Base-by-base conservation (phyloP, 2,113 vertebrate species). In the Speoplatyrhinus poulsoni region DNA sequence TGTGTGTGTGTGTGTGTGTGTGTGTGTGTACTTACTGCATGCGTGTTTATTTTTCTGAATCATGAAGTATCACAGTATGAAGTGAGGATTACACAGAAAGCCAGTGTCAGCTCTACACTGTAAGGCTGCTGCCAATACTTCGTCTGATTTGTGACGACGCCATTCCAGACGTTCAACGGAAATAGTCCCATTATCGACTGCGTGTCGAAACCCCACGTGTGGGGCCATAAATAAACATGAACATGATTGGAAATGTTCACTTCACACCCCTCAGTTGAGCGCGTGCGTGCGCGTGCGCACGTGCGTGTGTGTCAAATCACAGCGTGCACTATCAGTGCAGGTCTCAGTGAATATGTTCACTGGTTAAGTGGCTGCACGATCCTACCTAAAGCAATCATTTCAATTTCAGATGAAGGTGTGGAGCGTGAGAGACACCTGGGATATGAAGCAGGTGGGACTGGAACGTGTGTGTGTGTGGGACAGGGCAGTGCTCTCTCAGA, bases 211-310 rank as follows among this genome's bases (percentile, higher is more conserved):
- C 46, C 36, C 36, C 36, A n/a, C 46, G 57, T 32, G 3, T 26
- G 54, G 61, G 64, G 50, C 54, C 66, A 75, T 80, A 26, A 76
- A 87, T 84, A 80, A 79, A 79, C 70, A 82, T 69, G 58, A 82
- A 65, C 3, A 50, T 41, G 69, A 61, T 72, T 66, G 41, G 58
- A 70, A 6, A 54, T 8, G 36, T 6, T 41, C 63, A 46, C 67
- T 8, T 54, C 32, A 63, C 61, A 57, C 82, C 32, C 69, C 61
- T 47, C 47, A 59, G 50, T 7, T 17, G 16, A 6, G 36, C 4
- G 7, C 36, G 7, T 41, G 7, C 7, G 17, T 59, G 57, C 11
- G 19, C 11, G 12, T 59, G 57, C 17, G 57, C 17, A 10, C 33
- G 57, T 56, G 54, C 16, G 36, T 46, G 59, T 61, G 48, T 60